Conservation (phyloP, 2,797 vertebrate genomes). For the Pseudocheirus occidentalis region DNA sequence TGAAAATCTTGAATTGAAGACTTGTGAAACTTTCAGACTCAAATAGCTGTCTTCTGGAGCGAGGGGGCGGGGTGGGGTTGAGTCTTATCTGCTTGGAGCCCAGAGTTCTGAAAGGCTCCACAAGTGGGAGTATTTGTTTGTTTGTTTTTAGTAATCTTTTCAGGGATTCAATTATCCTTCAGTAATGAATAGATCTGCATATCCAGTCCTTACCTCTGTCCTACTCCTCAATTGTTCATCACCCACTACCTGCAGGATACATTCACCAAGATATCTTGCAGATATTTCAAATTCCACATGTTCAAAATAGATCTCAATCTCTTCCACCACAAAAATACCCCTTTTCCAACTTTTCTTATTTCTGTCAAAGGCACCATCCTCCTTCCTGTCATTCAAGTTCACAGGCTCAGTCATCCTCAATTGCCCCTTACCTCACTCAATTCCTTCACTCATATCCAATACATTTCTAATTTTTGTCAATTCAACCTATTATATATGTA, state of each 20-base stretch:
- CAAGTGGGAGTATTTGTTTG: not conserved
- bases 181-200: not conserved
- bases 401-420: not conserved
- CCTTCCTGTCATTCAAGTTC: not conserved
- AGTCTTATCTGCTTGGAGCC: not conserved
- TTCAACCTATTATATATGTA: too few relatives aligned
- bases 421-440: not conserved
- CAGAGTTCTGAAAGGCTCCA: not conserved
- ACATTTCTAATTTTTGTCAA: not conserved
- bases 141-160: not conserved
- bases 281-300: not conserved
- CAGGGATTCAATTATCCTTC: not conserved
- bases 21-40: not conserved
- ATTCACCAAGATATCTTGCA: not conserved
- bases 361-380: not conserved
- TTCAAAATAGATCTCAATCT: not conserved
- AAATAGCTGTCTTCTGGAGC: not conserved
- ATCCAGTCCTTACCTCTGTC: not conserved
- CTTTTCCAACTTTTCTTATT: not conserved
- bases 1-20: not conserved
- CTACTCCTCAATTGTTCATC: not conserved
- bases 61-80: too few relatives aligned
- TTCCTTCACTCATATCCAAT: not conserved
- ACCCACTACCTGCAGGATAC: not conserved
- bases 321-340: not conserved